Base-by-base conservation (phyloP, 2,888 invertebrate species). In the Punctoribates punctum region DNA sequence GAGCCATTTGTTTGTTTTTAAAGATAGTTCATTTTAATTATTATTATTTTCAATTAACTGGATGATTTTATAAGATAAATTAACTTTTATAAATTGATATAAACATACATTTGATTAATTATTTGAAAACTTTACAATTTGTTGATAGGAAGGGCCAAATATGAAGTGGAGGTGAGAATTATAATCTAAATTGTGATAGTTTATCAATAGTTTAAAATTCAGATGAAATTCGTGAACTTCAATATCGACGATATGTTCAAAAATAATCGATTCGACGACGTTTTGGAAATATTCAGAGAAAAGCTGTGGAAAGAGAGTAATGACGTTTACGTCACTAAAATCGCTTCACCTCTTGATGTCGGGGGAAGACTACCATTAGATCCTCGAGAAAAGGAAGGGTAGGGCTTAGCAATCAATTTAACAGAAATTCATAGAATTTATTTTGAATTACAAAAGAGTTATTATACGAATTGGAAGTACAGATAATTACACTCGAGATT, bases 331-430 rank as follows among this genome's bases (percentile, higher is more conserved):
- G 86, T 94, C 8, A 91, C 93, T 0, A 93, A 92, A 82, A 86
- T 95, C 80, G 91, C 91, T 20, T 93, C 93, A 0, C 93, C 94
- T 0, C 88, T 93, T 8, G 90, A 92, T 81, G 86, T 93, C 81
- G 95, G 95, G 1, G 94, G 92, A 0, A 86, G 94, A 51, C 84
- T 91, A 77, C 94, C 94, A 0, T 82, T 93, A 67, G 89, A 90
- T 81, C 94, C 94, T 0, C 89, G 89, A 79, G 92, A 93, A 82
- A 90, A 91, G 62, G 94, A 94, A 85, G 94, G 94, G 94, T 91
- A 85, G 83, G 83, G 80, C 62, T 73, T 6, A 27, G 60, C 17
- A n/a, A 6, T 5, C 1, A 25, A 3, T 29, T 1, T 25, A n/a
- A 9, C 9, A 48, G 3, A 48, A 15, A 48, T 48, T 11, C 8